Base-by-base conservation (phyloP, 2,797 vertebrate genomes). In the Clamator glandarius region DNA sequence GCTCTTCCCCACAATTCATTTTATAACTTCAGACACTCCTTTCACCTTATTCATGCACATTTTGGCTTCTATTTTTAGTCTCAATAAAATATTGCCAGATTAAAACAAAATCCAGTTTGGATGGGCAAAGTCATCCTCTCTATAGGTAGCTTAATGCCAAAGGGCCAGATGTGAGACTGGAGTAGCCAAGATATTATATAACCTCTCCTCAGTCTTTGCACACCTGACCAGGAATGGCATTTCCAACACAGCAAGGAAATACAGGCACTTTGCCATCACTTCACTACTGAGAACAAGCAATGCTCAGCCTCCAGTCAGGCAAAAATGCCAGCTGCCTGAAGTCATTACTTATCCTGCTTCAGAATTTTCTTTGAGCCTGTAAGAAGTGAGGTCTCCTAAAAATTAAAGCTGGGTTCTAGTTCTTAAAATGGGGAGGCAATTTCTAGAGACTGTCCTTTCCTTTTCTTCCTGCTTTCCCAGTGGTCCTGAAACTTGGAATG, bases 91-190 rank as follows among this genome's bases (percentile, higher is more conserved):
- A 93, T 92, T 25, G 59, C 82, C 92, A 93, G 87, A 94, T 89
- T 85, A 93, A 95, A 95, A 84, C 51, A 92, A 96, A 94, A 95
- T 92, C 84, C 89, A 75, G 52, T 89, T 92, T 92, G 82, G 76
- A 94, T 72, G 62, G 73, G 69, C 76, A 84, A 83, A 95, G 63
- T 58, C 33, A 92, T 83, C 58, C 28, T 44, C 51, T 87, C 55
- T 81, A 62, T 44, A 75, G 69, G 75, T 67, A 89, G 48, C 58
- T 81, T 72, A 85, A 91, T 59, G 75, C 92, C 93, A 95, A 75
- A 95, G 64, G 70, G 85, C 94, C 92, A 96, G 84, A 89, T 94
- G 89, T 91, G 87, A 94, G 69, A 81, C 25, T 84, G 55, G 72
- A 78, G 39, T 63, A 92, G 82, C 92, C 89, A 95, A 83, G 62